Base-by-base conservation (phyloP, 2,113 vertebrate species). In the Actinemys pallida region DNA sequence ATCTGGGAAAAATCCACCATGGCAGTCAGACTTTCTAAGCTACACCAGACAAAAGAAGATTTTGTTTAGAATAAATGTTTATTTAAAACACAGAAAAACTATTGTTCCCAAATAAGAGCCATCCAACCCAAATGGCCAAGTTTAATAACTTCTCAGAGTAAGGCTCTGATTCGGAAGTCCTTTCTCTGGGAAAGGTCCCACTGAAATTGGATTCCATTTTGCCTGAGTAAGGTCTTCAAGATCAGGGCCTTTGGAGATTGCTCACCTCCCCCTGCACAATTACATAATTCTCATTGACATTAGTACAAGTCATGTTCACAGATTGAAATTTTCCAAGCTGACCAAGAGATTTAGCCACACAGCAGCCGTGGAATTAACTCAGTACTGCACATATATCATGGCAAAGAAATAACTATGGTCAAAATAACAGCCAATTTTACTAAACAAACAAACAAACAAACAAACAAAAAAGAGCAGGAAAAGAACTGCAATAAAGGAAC, bases 321-420 rank as follows among this genome's bases (percentile, higher is more conserved):
- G 20, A 35, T 7, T 27, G 69, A n/a, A 0, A 5, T 78, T 86
- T 91, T 81, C 45, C n/a, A 93, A 90, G 57, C 17, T 0, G 0
- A 47, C 39, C 56, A 88, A 91, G 82, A n/a, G 65, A 39, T 69
- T n/a, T 69, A 39, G 65, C 35, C 35, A 69, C 65, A 20, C 35
- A 85, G 1, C 84, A 90, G 39, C 29, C 12, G 62, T 57, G 0
- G 0, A 50, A 78, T 5, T 90, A 81, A 56, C 45, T 88, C 81
- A 62, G 93, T 86, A 80, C 0, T 0, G 1, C 0, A 0, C 1
- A 0, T 35, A 2, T 8, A 45, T 82, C 31, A 3, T 0, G 0
- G 35, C 50, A 9, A 76, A 83, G 45, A 39, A 53, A 84, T 62
- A 65, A 42, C 17, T 69, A 5, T 69, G 5, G 0, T 19, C 80